Conservation (phyloP, 2,113 vertebrate species). For the Neogale vison region DNA sequence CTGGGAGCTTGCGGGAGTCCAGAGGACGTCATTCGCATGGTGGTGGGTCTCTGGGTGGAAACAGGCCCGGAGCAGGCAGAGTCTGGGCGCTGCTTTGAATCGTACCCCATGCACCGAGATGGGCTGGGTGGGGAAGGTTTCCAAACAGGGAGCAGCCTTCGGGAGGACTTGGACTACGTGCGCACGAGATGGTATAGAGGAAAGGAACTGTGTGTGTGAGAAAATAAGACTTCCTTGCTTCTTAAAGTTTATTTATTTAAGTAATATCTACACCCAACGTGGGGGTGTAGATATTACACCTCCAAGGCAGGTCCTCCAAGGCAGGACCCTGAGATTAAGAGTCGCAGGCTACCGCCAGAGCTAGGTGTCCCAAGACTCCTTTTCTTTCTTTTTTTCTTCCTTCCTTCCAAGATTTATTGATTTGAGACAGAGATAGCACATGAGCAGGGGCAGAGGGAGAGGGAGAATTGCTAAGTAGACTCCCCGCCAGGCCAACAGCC, state of each 20-base stretch:
- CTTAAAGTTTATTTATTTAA: background rate
- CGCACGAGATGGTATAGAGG: background rate
- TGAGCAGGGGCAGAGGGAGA: background rate
- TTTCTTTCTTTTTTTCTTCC: background rate
- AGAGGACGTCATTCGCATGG: background rate
- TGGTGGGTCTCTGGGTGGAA: background rate
- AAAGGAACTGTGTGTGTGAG: background rate
- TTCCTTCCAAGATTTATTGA: background rate
- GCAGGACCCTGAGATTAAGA: background rate
- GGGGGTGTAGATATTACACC: too few relatives aligned
- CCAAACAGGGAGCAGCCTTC: background rate
- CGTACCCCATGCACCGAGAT: background rate
- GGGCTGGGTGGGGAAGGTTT: background rate
- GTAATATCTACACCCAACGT: background rate
- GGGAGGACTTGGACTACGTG: background rate
- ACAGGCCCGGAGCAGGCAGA: background rate
- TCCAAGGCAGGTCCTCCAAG: background rate
- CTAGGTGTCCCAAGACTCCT: background rate
- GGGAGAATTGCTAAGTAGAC: background rate
- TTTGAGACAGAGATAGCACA: background rate
- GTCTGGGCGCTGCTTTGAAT: background rate
- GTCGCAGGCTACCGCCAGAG: background rate
- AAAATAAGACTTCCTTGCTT: background rate
- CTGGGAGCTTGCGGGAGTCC: background rate
- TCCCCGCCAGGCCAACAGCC: background rate